Percentiles rank a stretch among this genome's conserved stretches.
Conservation (phyloP, 2,113 vertebrate species). For the Arizona elegans region DNA sequence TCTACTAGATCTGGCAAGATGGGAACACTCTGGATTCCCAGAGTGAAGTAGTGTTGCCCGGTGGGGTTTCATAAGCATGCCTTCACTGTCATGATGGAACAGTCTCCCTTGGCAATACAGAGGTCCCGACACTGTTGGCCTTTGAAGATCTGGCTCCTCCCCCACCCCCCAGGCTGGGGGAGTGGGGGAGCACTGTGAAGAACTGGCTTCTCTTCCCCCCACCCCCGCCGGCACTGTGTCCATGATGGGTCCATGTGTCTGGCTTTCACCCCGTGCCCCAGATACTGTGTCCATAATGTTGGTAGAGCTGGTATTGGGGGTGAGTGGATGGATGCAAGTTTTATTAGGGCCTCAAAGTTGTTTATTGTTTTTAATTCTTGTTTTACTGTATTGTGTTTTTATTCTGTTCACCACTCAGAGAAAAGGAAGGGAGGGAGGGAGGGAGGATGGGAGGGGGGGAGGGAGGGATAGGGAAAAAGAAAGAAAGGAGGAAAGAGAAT, state of each 20-base stretch:
- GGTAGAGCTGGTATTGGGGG: neutral
- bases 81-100: neutral
- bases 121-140: neutral
- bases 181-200: neutral
- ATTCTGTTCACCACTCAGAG: neutral
- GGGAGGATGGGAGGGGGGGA: neutral
- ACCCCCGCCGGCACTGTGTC: too few relatives aligned
- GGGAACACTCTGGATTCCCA: neutral
- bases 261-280: neutral
- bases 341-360: neutral
- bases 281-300: neutral
- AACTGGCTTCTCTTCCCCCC: too few relatives aligned
- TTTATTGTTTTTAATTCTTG: neutral
- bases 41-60: neutral
- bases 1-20: neutral
- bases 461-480: neutral
- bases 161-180: neutral
- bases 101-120: neutral
- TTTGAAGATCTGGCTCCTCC: neutral
- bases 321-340: neutral
- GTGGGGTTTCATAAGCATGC: neutral
- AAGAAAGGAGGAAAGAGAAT: neutral
- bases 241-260: too few relatives aligned
- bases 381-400: neutral
- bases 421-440: neutral